These are phyloP conservation scores for Eilema depressum DNA, from an alignment of 2,888 invertebrate genomes.

Conservation along the genomic window DNA sequence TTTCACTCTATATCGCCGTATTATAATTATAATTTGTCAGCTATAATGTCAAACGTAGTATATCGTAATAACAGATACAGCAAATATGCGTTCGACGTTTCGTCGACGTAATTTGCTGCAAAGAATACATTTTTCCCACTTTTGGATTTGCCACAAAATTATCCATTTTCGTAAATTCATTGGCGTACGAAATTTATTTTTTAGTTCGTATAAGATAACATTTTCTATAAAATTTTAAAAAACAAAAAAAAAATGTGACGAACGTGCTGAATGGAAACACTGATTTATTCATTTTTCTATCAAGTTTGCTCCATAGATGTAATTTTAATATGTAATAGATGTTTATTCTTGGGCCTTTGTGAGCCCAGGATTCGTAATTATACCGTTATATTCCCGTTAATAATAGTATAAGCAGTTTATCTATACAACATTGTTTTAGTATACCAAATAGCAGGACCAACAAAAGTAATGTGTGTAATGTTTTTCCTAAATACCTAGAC, in stretches of 20 bases:
- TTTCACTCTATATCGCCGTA: conserved; percentile 27
- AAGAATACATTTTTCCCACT: conserved; percentile 30
- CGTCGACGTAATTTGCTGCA: conserved; percentile 4
- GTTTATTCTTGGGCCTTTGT: not conserved
- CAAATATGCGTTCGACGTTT: not conserved
- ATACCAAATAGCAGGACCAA: conserved; percentile 10
- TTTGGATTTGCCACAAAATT: conserved; percentile 36
- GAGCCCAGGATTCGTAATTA: not conserved
- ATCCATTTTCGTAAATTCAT: conserved; percentile 30
- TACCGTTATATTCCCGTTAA: not conserved
- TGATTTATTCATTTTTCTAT: conserved; percentile 36
- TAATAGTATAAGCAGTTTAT: conserved; percentile 15
- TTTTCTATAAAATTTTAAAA: conserved; percentile 30
- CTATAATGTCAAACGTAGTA: conserved; percentile 36
- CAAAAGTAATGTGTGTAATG: not conserved
- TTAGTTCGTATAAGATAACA: conserved; percentile 40
- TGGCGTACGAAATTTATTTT: conserved; percentile 47
- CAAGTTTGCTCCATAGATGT: conserved; percentile 9
- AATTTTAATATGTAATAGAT: conserved; percentile 14
- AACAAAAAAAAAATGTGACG: conserved; percentile 29
- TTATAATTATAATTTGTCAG: conserved; percentile 30
- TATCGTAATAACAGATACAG: conserved; percentile 34
- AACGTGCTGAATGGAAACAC: conserved; percentile 40
- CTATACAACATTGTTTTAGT: conserved; percentile 14
- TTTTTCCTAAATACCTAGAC: not conserved